These are phyloP conservation scores for Drosophila suzukii DNA, from an alignment of 1,140 invertebrate species.

Conservation along the genomic window DNA sequence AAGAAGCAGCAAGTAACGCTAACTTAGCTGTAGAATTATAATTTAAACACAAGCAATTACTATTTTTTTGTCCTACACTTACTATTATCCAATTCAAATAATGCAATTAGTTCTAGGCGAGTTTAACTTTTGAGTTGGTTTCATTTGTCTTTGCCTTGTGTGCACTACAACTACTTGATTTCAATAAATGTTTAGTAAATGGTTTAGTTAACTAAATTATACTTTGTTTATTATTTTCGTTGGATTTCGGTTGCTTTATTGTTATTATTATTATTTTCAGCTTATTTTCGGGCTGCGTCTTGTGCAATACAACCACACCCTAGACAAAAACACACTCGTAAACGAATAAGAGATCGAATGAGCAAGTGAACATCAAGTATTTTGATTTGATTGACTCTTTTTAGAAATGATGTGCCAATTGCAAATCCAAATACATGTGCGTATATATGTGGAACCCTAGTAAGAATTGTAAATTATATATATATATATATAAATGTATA, in stretches of 20 bases:
- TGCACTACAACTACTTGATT: constrained; percentile 50
- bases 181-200: constrained; percentile 76
- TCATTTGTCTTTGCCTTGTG: constrained; percentile 15
- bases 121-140: constrained; percentile 39
- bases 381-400: constrained; percentile 46
- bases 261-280: constrained; percentile 4
- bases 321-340: background rate
- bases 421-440: constrained; percentile 50
- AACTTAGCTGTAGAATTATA: constrained; percentile 13
- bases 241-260: constrained; percentile 4
- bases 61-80: constrained; percentile 16
- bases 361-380: constrained; percentile 13
- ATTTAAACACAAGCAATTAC: constrained; percentile 26
- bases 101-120: constrained; percentile 63
- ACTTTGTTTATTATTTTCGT: constrained; percentile 21
- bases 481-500: background rate
- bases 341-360: background rate
- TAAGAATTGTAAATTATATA: constrained; percentile 61
- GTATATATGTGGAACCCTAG: constrained; percentile 44
- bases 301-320: constrained; percentile 8
- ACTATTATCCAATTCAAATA: constrained; percentile 25
- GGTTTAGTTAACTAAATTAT: constrained; percentile 63
- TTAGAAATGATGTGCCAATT: constrained; percentile 72
- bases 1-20: background rate
- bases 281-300: constrained; percentile 6